Evolutionary conservation across 2,888 invertebrate genomes (phyloP), one percentile per base, ranked within the genome.

Genomic region (Synergus itoensis): DNA sequence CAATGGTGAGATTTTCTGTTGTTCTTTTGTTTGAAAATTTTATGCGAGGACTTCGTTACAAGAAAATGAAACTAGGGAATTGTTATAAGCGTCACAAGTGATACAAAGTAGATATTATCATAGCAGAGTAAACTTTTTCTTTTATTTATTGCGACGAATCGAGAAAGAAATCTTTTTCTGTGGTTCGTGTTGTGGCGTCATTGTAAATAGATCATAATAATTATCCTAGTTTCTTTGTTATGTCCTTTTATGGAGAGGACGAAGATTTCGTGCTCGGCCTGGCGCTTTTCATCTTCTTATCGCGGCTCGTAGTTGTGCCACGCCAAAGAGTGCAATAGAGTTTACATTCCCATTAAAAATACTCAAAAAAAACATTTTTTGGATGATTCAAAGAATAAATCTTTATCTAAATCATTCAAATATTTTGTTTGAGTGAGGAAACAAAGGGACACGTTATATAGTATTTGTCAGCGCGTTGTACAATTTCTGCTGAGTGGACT

Each of bases 151-250:
- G 3, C 7, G 16, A 11, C 8, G 18, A 45, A 73, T 48, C 14
- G 8, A 57, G 53, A 28, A 73, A 53, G 16, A 53, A 73, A 73
- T 73, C 73, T 36, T 73, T 73, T 53, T 73, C 53, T 48, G 73
- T 73, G 73, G 73, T 73, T 36, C 36, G n/a, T 36, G 48, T 73
- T 73, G 36, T 73, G 16, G 53, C 73, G 36, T 73, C 73, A 40
- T 73, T 73, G 73, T 73, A 73, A 73, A 73, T 73, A 73, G 73
- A 73, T 73, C 73, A 73, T 73, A 73, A 73, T 36, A 73, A 73
- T 48, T 73, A 73, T 48, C 48, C 28, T 73, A 73, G 73, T 73
- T 73, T 73, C 48, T 57, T 73, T 36, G 36, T 40, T 73, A 53
- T 36, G 73, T 57, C 73, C 73, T 73, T 36, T 16, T 11, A 11